phyloP scores from a whole-genome alignment of 1,140 invertebrate species.

The Bombus confusus region DNA sequence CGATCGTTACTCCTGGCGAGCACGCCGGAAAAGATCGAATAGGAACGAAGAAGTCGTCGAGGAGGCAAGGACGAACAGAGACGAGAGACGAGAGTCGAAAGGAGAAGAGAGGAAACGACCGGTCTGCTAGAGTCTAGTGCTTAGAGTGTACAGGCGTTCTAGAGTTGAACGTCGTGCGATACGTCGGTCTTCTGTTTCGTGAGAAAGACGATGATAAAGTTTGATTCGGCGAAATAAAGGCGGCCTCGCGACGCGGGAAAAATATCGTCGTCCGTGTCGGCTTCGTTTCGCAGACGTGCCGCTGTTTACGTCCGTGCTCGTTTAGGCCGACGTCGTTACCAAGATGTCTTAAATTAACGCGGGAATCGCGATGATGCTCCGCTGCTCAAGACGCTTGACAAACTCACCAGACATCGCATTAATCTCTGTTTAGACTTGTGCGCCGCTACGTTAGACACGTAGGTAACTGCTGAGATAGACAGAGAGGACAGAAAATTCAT shows the following conservation, averaged over 20 bases:
- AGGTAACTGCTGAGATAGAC: background rate
- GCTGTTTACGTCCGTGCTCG: background rate
- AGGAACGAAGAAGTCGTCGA: background rate
- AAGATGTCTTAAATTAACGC: slow-evolving; percentile 2
- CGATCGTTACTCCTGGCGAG: slow-evolving; percentile 16
- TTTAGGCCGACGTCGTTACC: background rate
- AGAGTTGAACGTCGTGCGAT: slow-evolving; percentile 31
- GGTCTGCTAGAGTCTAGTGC: background rate
- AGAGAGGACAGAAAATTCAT: background rate
- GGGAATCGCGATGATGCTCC: background rate
- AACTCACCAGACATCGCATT: background rate
- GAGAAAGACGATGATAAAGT: slow-evolving; percentile 34
- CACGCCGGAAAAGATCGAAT: background rate
- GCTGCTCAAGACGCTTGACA: background rate
- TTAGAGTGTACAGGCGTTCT: background rate
- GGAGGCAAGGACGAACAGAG: background rate
- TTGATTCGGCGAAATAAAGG: slow-evolving; percentile 27
- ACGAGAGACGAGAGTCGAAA: background rate
- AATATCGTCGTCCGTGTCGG: no score
- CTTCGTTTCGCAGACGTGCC: background rate
- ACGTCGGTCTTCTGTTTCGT: background rate
- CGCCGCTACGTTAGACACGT: background rate
- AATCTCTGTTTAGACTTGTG: background rate
- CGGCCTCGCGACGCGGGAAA: background rate
- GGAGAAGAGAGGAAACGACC: background rate